phyloP scores from a whole-genome alignment of 2,888 invertebrate genomes.

The Drosophila neonasuta region DNA sequence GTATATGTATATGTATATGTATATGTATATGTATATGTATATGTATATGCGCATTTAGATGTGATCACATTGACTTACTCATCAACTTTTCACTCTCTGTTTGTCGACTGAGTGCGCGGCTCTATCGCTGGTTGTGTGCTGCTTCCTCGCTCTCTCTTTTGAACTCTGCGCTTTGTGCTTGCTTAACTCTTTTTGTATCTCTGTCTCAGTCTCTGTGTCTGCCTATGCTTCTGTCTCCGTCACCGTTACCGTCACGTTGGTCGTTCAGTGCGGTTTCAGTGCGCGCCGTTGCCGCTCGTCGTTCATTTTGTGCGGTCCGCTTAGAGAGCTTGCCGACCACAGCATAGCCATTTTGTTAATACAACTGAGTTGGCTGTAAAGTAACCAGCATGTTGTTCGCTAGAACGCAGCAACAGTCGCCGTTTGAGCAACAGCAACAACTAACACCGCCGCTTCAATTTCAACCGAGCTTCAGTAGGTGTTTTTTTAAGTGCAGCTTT shows the following conservation, averaged over 20 bases:
- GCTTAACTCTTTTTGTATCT: constrained; percentile 23
- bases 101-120: constrained; percentile 6
- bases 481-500: constrained; percentile 39
- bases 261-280: constrained; percentile 71
- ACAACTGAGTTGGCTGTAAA: constrained; percentile 50
- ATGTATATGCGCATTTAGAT: not conserved
- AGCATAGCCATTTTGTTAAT: constrained; percentile 54
- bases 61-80: constrained; percentile 60
- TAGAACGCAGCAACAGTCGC: constrained; percentile 62
- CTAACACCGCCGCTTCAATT: constrained; percentile 51
- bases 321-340: constrained; percentile 13
- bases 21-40: not conserved
- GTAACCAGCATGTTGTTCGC: constrained; percentile 71
- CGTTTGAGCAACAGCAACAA: constrained; percentile 47
- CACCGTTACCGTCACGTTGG: constrained; percentile 19
- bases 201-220: constrained; percentile 23
- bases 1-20: constrained; percentile 1
- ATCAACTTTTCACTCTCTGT: constrained; percentile 36
- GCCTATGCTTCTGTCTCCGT: constrained; percentile 29
- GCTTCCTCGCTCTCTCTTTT: constrained; percentile 19
- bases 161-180: constrained; percentile 47
- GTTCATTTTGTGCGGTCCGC: constrained; percentile 67
- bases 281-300: constrained; percentile 65
- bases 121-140: constrained; percentile 10
- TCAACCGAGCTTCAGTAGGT: constrained; percentile 65